Evolutionary conservation across 2,888 invertebrate species (phyloP).

Genomic region (Leptinotarsa juncta): DNA sequence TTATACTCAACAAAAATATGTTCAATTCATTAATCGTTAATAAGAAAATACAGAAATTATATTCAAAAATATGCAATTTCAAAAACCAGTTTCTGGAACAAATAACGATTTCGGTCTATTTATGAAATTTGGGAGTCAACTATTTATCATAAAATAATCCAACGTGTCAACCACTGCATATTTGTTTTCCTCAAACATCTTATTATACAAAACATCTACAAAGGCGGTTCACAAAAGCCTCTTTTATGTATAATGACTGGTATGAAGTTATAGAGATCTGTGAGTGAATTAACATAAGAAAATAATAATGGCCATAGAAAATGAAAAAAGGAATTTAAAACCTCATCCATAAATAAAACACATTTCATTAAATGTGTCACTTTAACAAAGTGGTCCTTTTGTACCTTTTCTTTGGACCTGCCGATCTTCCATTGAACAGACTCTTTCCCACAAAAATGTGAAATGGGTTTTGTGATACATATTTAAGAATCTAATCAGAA

Average conservation of each 20-base stretch:
- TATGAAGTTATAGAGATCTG: conserved; percentile 48
- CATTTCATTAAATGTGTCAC: conserved; percentile 62
- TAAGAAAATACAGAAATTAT: too few species aligned
- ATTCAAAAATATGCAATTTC: background rate
- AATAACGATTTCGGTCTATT: conserved; percentile 2
- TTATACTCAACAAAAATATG: too few species aligned
- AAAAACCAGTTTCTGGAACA: background rate
- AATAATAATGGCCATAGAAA: conserved; percentile 50
- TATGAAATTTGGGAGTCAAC: conserved; percentile 9
- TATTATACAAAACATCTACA: conserved; percentile 25
- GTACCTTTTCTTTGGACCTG: conserved; percentile 50
- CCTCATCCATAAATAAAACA: conserved; percentile 58
- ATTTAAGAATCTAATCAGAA: conserved; percentile 18
- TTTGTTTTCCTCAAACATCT: conserved; percentile 21
- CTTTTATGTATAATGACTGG: conserved; percentile 47
- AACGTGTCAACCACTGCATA: conserved; percentile 20
- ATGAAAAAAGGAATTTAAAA: conserved; percentile 43
- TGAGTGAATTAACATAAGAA: conserved; percentile 54
- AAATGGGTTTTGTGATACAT: conserved; percentile 33
- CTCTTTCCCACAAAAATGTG: conserved; percentile 45
- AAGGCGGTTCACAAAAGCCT: conserved; percentile 36
- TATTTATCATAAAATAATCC: conserved; percentile 8
- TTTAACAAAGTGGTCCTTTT: conserved; percentile 60
- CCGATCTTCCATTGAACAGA: conserved; percentile 39
- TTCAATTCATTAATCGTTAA: too few species aligned